phyloP scores from a whole-genome alignment of 2,888 invertebrate genomes.

The Pharmacophagus antenor region DNA sequence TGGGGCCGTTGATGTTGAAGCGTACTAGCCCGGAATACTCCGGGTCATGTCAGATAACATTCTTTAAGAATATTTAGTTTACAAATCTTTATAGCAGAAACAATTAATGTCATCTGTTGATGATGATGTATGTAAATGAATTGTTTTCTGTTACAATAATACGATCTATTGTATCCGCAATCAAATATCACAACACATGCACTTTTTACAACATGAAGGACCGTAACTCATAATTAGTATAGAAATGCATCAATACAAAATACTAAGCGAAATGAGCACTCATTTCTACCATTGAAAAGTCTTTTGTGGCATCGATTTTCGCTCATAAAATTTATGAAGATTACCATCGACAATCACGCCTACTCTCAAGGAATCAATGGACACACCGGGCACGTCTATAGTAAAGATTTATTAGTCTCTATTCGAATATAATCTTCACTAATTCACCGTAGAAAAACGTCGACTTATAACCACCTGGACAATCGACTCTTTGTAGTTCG shows the following conservation, averaged over 20 bases:
- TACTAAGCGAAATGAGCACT: conserved; percentile 53
- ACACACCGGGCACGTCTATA: conserved; percentile 50
- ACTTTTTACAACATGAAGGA: conserved; percentile 39
- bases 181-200: neutral
- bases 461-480: conserved; percentile 67
- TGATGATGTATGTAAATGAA: neutral
- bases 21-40: no score
- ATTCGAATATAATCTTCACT: conserved; percentile 75
- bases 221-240: conserved; percentile 52
- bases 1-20: no score
- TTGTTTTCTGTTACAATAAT: neutral
- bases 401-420: conserved; percentile 73
- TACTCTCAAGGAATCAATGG: conserved; percentile 69
- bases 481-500: conserved; percentile 66
- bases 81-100: no score
- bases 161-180: neutral
- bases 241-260: conserved; percentile 45
- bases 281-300: conserved; percentile 42
- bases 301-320: conserved; percentile 51
- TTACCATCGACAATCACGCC: conserved; percentile 68
- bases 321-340: conserved; percentile 73
- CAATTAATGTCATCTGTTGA: no score
- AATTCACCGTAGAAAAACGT: conserved; percentile 77
- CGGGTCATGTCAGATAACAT: no score
- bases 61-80: no score